Evolutionary conservation across 2,113 vertebrate species (phyloP).

Genomic region (Vulpes ferrilata): DNA sequence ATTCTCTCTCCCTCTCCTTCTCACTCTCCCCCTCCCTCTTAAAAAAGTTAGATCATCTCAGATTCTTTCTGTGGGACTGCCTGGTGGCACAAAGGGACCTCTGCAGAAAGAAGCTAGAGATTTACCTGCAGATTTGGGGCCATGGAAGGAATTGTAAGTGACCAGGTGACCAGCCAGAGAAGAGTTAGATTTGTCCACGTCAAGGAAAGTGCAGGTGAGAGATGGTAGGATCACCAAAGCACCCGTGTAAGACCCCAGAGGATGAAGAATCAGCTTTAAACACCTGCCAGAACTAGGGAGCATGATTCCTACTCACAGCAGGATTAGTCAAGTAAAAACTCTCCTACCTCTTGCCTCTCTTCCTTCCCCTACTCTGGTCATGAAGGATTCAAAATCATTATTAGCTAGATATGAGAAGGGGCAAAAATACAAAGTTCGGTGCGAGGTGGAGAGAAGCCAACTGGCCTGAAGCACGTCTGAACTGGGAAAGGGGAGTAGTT

Average conservation of each 20-base stretch:
- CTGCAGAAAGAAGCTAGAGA: background rate
- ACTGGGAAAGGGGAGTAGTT: background rate
- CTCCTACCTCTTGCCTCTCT: background rate
- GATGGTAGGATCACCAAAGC: background rate
- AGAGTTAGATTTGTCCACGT: background rate
- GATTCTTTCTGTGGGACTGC: background rate
- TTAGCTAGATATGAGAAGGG: background rate
- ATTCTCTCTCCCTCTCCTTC: background rate
- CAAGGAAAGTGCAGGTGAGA: background rate
- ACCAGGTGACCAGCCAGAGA: background rate
- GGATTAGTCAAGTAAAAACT: background rate
- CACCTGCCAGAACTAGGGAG: background rate
- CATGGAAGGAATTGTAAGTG: background rate
- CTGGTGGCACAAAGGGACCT: background rate
- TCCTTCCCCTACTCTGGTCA: background rate
- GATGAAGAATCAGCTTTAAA: background rate
- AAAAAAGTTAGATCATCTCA: background rate
- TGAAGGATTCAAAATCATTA: background rate
- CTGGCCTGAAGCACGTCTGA: background rate
- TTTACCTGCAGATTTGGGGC: background rate
- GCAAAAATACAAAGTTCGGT: background rate
- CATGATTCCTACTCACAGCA: background rate
- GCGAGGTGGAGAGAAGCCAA: background rate
- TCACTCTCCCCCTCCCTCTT: background rate
- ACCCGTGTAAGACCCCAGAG: background rate